phyloP scores from a whole-genome alignment of 2,888 invertebrate genomes.

The Folsomia manolachei region DNA sequence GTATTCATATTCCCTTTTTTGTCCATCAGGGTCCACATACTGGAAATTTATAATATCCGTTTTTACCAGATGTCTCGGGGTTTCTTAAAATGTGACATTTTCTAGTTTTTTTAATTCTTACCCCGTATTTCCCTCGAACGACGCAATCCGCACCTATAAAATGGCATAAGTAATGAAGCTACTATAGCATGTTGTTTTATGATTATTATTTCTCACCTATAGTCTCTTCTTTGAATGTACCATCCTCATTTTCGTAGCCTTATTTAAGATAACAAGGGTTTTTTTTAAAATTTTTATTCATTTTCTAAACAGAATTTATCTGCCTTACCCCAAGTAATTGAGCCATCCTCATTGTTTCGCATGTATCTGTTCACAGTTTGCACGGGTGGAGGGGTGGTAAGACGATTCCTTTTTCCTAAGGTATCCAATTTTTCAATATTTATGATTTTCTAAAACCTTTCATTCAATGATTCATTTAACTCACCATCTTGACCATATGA shows the following conservation, averaged over 20 bases:
- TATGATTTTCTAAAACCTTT: no score
- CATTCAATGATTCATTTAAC: no score
- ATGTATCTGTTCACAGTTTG: constrained; percentile 49
- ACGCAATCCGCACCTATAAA: constrained; percentile 47
- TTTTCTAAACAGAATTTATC: no score
- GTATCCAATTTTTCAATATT: constrained; percentile 24
- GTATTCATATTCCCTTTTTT: constrained; percentile 49
- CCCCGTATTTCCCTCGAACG: constrained; percentile 50
- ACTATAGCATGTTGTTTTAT: background rate
- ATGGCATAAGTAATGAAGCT: background rate
- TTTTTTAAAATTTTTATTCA: no score
- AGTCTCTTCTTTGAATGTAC: constrained; percentile 50
- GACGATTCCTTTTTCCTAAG: constrained; percentile 32
- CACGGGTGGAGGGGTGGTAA: constrained; percentile 48
- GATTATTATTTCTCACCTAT: constrained; percentile 14
- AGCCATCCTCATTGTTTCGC: constrained; percentile 48
- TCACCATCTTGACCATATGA: constrained; percentile 11
- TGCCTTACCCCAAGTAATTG: constrained; percentile 50
- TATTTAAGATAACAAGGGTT: background rate
- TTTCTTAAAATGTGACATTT: no score
- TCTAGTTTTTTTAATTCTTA: no score
- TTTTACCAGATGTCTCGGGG: no score
- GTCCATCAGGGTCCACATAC: constrained; percentile 50
- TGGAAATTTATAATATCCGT: no score
- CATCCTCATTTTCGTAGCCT: constrained; percentile 34